Conservation (phyloP, 2,888 invertebrate species). For the Ellobium chinense region DNA sequence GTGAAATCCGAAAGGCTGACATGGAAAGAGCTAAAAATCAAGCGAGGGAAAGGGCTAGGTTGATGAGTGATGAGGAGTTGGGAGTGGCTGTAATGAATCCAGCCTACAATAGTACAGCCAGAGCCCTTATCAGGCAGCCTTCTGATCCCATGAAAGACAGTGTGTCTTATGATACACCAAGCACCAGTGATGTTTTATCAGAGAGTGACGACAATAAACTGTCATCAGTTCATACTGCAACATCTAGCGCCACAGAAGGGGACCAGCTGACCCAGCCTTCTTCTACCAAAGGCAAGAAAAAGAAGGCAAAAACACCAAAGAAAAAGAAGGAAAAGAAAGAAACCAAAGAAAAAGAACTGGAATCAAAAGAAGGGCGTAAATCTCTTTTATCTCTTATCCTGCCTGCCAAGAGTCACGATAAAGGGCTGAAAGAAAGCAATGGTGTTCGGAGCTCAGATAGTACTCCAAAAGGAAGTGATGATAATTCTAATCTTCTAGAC, state of each 20-base stretch:
- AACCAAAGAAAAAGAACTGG: slow-evolving; percentile 40
- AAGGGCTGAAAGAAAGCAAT: slow-evolving; percentile 45
- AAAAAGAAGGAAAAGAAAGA: slow-evolving; percentile 57
- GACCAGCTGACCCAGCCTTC: slow-evolving; percentile 43
- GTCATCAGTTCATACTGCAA: not conserved
- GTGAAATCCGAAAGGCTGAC: slow-evolving; percentile 61
- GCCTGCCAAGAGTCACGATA: slow-evolving; percentile 67
- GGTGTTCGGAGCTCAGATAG: not conserved
- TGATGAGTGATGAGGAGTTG: slow-evolving; percentile 87
- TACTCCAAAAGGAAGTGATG: slow-evolving; percentile 11
- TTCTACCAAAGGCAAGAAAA: slow-evolving; percentile 55
- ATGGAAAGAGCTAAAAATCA: slow-evolving; percentile 80
- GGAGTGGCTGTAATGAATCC: slow-evolving; percentile 77
- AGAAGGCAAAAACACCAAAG: slow-evolving; percentile 54
- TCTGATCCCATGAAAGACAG: not conserved
- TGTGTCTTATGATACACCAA: slow-evolving; percentile 53
- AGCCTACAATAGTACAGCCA: not conserved
- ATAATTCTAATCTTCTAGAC: slow-evolving; percentile 35
- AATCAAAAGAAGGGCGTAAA: slow-evolving; percentile 70
- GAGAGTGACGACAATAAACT: slow-evolving; percentile 61
- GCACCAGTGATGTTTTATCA: slow-evolving; percentile 58
- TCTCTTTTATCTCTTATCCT: slow-evolving; percentile 66
- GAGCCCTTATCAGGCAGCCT: slow-evolving; percentile 14
- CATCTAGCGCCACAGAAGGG: slow-evolving; percentile 45
- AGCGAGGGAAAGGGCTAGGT: slow-evolving; percentile 83